Base-by-base conservation (phyloP, 2,888 invertebrate species). In the Hydroisotoma schaefferi region DNA sequence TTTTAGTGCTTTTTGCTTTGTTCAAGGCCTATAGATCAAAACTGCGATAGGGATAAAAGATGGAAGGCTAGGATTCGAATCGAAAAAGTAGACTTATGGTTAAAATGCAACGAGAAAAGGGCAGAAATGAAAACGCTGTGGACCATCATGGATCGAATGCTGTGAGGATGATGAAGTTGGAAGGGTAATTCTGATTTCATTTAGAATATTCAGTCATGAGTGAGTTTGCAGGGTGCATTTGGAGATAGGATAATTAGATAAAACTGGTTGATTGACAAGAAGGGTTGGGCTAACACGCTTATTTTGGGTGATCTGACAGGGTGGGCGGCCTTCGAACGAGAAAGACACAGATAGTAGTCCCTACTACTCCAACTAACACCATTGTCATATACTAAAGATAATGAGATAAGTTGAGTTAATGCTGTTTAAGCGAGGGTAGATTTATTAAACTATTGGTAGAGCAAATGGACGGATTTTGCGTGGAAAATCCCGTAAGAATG, bases 161-260 rank as follows among this genome's bases (percentile, higher is more conserved):
- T n/a, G n/a, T n/a, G n/a, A n/a, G n/a, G n/a, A n/a, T n/a, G n/a
- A n/a, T n/a, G n/a, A n/a, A n/a, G n/a, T n/a, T 29, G 29, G 18
- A 18, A 27, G 29, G 4, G n/a, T 52, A 37, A 33, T 18, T 22
- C 20, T 23, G 6, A 23, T 47, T 33, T 52, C 52, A 52, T 52
- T 52, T 12, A 37, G 33, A 12, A n/a, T 18, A 52, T 33, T 52
- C 23, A 52, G 52, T 22, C 22, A 33, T 33, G 52, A 52, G 52
- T 37, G 22, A 33, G 23, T 8, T 18, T 18, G 20, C 48, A 48
- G 55, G 26, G 15, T 26, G 26, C 46, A 46, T 46, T 33, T 5
- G 18, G 5, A 62, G 68, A 68, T 68, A 52, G 60, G 60, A 59
- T 68, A 68, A 68, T 68, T 68, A 65, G 68, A 68, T 68, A 65